These are phyloP conservation scores for Entelurus aequoreus DNA, from an alignment of 2,113 vertebrate species.

Conservation along the genomic window DNA sequence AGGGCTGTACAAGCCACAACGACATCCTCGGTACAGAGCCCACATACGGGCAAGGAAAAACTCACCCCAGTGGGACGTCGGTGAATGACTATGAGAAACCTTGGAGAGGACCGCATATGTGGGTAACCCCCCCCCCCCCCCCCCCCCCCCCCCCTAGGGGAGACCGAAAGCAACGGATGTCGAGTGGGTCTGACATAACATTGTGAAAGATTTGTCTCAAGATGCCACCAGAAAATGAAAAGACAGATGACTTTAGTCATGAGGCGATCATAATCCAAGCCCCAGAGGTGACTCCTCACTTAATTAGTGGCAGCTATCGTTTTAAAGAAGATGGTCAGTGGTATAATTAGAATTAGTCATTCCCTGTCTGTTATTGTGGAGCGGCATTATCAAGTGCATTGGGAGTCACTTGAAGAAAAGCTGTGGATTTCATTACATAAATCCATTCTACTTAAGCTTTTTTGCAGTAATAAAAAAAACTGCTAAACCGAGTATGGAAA, in stretches of 20 bases:
- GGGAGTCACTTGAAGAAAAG: conserved; percentile 5
- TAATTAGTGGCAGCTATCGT: conserved; percentile 8
- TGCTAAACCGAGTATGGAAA: conserved; percentile 9
- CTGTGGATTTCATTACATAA: conserved; percentile 11
- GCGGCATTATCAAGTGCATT: background rate
- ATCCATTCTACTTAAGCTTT: conserved; percentile 20
- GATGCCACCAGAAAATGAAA: background rate
- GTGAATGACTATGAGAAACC: too few species aligned
- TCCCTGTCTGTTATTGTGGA: background rate
- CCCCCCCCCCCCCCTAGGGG: too few species aligned
- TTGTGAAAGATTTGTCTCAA: too few species aligned
- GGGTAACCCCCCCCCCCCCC: too few species aligned
- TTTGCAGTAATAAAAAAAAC: conserved; percentile 13
- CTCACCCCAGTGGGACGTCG: too few species aligned
- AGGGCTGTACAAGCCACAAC: too few species aligned
- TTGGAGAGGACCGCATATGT: too few species aligned
- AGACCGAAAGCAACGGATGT: too few species aligned
- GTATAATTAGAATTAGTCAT: background rate
- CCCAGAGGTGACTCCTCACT: conserved; percentile 15
- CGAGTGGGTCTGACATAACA: too few species aligned
- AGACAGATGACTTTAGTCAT: conserved; percentile 16
- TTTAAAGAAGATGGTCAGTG: background rate
- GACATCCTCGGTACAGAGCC: too few species aligned
- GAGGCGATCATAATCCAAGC: conserved; percentile 27
- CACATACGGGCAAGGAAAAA: too few species aligned